Conservation (phyloP, 2,797 vertebrate species). For the Peromyscus aztecus region DNA sequence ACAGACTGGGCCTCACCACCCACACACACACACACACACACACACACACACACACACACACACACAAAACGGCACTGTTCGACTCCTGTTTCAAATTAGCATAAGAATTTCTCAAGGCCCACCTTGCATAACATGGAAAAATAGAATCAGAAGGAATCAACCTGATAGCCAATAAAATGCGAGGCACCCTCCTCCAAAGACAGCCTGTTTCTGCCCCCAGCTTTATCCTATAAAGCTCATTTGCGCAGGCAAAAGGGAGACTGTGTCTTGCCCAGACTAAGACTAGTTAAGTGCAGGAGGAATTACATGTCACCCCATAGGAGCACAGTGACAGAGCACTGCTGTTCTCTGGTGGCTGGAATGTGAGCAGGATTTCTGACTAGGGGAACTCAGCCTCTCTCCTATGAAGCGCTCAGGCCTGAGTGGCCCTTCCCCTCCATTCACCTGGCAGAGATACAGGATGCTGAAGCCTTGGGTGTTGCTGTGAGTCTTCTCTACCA, state of each 20-base stretch:
- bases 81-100: constrained; percentile 73
- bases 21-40: background rate
- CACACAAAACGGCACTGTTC: background rate
- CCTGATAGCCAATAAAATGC: constrained; percentile 54
- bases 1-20: constrained; percentile 40
- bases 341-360: background rate
- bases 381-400: constrained; percentile 53
- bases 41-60: background rate
- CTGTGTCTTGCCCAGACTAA: background rate
- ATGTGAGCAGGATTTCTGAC: constrained; percentile 72
- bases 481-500: constrained; percentile 26
- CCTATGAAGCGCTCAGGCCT: background rate
- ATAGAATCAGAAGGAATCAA: constrained; percentile 71
- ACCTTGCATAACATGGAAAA: constrained; percentile 67
- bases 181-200: constrained; percentile 32
- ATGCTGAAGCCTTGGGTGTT: constrained; percentile 17
- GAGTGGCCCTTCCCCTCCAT: constrained; percentile 59
- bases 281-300: background rate
- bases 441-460: constrained; percentile 71
- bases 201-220: background rate
- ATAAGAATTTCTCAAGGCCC: constrained; percentile 67
- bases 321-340: background rate
- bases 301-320: background rate
- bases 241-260: background rate
- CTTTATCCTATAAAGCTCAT: constrained; percentile 13